phyloP scores from a whole-genome alignment of 1,140 invertebrate genomes.

The Plodia interpunctella region DNA sequence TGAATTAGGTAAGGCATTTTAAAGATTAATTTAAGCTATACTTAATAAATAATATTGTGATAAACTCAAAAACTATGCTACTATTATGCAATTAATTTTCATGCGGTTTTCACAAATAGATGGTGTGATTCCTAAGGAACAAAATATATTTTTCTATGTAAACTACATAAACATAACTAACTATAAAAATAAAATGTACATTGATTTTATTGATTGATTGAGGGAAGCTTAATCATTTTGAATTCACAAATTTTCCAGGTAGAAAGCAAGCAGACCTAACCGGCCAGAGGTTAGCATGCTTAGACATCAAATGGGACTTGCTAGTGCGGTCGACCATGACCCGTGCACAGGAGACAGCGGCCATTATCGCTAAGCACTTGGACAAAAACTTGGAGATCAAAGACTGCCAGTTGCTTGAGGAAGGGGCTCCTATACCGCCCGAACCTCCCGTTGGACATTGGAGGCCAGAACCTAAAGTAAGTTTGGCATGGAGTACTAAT shows the following conservation, averaged over 20 bases:
- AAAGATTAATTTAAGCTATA: no score
- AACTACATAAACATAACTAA: no score
- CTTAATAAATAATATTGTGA: no score
- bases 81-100: no score
- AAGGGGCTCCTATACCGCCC: constrained; percentile 96
- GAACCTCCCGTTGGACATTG: constrained; percentile 93
- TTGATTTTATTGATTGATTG: no score
- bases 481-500: no score
- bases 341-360: constrained; percentile 93
- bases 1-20: constrained; percentile 79
- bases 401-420: constrained; percentile 88
- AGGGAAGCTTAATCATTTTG: no score
- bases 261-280: constrained; percentile 89
- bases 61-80: no score
- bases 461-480: constrained; percentile 82
- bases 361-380: constrained; percentile 86
- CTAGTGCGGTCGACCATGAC: constrained; percentile 95
- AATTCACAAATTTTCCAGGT: constrained; percentile 74
- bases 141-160: no score
- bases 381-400: constrained; percentile 77
- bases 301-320: constrained; percentile 87
- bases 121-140: no score
- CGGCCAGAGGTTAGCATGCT: constrained; percentile 84
- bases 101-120: no score
- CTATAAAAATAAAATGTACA: no score